These are phyloP conservation scores for Mayetiola destructor DNA, from an alignment of 2,888 invertebrate genomes.

Conservation along the genomic window DNA sequence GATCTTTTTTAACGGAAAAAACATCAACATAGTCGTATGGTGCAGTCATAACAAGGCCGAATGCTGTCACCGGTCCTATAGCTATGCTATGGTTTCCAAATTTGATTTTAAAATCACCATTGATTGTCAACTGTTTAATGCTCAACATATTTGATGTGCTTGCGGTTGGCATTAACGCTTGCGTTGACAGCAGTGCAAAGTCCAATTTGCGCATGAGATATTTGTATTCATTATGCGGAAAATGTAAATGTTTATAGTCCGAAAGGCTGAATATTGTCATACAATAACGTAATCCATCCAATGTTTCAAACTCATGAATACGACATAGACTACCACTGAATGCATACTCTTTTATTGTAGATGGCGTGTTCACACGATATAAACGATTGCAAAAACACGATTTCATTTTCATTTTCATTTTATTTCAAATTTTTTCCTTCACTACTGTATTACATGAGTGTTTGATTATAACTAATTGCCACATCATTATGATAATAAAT, in stretches of 20 bases:
- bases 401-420: background rate
- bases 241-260: constrained; percentile 6
- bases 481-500: background rate
- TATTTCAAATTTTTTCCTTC: background rate
- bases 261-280: background rate
- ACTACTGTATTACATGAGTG: background rate
- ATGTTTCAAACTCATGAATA: background rate
- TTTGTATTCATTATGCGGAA: constrained; percentile 4
- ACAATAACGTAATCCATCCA: background rate
- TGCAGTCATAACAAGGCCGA: background rate
- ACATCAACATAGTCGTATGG: background rate
- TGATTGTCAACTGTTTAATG: background rate
- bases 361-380: background rate
- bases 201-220: background rate
- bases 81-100: background rate
- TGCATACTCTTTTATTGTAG: background rate
- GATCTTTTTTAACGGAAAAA: background rate
- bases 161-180: background rate
- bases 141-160: background rate
- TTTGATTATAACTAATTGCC: background rate
- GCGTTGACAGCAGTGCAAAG: background rate
- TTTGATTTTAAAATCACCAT: constrained; percentile 5
- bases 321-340: constrained; percentile 5
- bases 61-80: background rate
- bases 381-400: background rate